Evolutionary conservation across 2,797 vertebrate genomes (phyloP).

Genomic region (Periophthalmus magnuspinnatus): DNA sequence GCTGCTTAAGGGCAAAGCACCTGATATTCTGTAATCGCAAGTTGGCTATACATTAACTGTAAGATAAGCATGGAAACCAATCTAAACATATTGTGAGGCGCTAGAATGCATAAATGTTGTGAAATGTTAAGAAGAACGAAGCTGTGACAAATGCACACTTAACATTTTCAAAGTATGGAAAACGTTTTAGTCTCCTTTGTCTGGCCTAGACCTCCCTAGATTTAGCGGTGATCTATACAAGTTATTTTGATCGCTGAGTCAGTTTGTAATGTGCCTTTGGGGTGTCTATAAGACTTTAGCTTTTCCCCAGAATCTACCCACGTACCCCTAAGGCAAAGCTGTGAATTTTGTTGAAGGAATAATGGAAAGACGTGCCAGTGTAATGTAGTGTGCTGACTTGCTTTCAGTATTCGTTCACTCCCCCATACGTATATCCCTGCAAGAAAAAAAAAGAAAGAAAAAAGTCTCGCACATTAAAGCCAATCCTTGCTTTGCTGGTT

Average conservation of each 20-base stretch:
- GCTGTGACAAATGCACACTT: slow-evolving; percentile 24
- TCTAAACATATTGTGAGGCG: slow-evolving; percentile 17
- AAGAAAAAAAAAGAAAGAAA: slow-evolving; percentile 55
- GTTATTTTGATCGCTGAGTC: slow-evolving; percentile 76
- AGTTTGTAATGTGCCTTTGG: slow-evolving; percentile 73
- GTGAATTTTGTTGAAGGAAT: slow-evolving; percentile 72
- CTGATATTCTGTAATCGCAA: slow-evolving; percentile 49
- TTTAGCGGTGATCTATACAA: slow-evolving; percentile 71
- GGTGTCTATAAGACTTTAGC: slow-evolving; percentile 65
- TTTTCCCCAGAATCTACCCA: slow-evolving; percentile 73
- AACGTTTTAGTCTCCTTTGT: slow-evolving; percentile 47
- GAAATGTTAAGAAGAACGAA: slow-evolving; percentile 8
- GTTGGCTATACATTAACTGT: slow-evolving; percentile 31
- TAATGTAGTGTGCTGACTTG: slow-evolving; percentile 68
- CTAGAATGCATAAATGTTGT: slow-evolving; percentile 1
- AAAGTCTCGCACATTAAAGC: slow-evolving; percentile 68
- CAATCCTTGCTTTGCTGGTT: slow-evolving; percentile 70
- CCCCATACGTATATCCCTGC: slow-evolving; percentile 41
- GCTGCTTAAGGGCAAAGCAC: slow-evolving; percentile 43
- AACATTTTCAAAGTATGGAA: slow-evolving; percentile 37
- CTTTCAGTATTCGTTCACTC: slow-evolving; percentile 58
- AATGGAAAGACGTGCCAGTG: slow-evolving; percentile 71
- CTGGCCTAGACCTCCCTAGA: slow-evolving; percentile 55
- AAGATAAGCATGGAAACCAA: slow-evolving; percentile 28
- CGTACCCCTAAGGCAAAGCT: slow-evolving; percentile 73